Evolutionary conservation across 2,888 invertebrate species (phyloP).

Genomic region (Rhimphoctona megacephalus): DNA sequence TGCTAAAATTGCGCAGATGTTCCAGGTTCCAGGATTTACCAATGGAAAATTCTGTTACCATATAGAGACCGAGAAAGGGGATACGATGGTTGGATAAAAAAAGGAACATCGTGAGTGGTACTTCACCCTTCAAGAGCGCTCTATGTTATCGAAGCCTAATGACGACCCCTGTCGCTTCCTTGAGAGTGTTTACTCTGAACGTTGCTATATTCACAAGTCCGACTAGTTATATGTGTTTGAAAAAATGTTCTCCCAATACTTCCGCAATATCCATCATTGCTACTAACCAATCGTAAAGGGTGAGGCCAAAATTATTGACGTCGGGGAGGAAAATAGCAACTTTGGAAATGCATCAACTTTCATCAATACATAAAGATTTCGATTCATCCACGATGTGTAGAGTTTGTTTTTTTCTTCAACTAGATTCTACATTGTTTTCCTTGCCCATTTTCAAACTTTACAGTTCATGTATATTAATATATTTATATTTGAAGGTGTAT

Average conservation of each 20-base stretch:
- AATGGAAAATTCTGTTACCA: constrained; percentile 21
- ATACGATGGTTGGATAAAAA: constrained; percentile 18
- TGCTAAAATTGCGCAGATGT: constrained; percentile 18
- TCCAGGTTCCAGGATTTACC: constrained; percentile 43
- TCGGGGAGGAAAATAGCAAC: neutral
- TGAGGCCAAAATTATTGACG: constrained; percentile 20
- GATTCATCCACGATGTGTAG: neutral
- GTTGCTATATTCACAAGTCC: constrained; percentile 7
- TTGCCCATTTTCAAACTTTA: too few species aligned
- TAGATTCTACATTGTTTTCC: neutral
- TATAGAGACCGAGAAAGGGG: constrained; percentile 3
- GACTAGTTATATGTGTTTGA: neutral
- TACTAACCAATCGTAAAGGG: neutral
- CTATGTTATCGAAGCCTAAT: constrained; percentile 53
- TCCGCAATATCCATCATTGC: neutral
- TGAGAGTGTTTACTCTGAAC: constrained; percentile 30
- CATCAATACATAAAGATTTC: neutral
- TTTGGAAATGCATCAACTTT: neutral
- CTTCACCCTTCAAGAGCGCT: constrained; percentile 42
- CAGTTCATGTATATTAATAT: neutral
- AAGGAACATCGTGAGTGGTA: constrained; percentile 30
- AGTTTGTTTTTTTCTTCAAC: neutral
- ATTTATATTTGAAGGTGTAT: neutral
- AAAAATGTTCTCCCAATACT: constrained; percentile 35
- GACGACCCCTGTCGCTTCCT: constrained; percentile 39